These are phyloP conservation scores for Spinus olivaceus DNA, from an alignment of 2,797 vertebrate genomes.

Conservation along the genomic window DNA sequence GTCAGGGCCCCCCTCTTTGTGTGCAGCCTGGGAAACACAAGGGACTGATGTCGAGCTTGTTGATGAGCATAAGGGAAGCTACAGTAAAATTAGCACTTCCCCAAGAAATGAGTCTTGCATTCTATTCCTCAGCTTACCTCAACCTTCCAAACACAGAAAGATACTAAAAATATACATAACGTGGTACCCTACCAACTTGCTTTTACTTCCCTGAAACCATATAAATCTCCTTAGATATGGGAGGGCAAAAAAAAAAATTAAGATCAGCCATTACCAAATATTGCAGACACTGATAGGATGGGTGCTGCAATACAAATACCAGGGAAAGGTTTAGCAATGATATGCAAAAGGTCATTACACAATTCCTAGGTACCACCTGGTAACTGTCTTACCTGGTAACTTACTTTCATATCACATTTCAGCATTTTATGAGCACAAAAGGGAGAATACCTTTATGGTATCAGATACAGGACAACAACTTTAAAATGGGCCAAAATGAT, in stretches of 20 bases:
- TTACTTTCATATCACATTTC: neutral
- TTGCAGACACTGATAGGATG: neutral
- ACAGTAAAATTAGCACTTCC: neutral
- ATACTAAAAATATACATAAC: neutral
- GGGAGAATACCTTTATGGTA: neutral
- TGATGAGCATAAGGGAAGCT: neutral
- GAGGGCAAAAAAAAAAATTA: neutral
- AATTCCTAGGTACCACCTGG: neutral
- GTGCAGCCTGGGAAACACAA: neutral
- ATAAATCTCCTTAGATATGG: neutral
- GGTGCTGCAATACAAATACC: neutral
- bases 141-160: neutral
- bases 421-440: neutral
- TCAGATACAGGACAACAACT: neutral
- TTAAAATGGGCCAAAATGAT: neutral
- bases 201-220: neutral
- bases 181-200: neutral
- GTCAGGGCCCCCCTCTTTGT: neutral
- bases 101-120: neutral
- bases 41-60: neutral
- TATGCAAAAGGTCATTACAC: neutral
- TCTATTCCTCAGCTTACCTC: neutral
- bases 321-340: neutral
- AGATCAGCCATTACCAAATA: neutral
- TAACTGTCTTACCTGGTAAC: neutral